Percentiles rank a stretch among this genome's conserved stretches.
Conservation (phyloP, 2,888 invertebrate species). For the Lithophane leautieri region DNA sequence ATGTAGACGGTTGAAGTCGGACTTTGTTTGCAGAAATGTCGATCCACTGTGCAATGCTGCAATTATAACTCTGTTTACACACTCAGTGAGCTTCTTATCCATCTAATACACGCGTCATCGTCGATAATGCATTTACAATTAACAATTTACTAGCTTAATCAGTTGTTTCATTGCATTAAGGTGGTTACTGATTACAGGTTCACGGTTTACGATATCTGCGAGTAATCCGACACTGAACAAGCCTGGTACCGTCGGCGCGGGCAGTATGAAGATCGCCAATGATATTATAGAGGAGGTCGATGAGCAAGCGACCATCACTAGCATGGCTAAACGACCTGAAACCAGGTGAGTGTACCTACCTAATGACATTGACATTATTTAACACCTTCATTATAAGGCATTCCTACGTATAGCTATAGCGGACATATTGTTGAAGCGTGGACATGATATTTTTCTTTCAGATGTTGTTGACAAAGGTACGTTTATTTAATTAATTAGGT, state of each 20-base stretch:
- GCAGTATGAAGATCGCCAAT: slow-evolving; percentile 92
- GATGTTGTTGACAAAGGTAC: neutral
- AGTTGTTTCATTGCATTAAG: slow-evolving; percentile 31
- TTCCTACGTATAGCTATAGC: neutral
- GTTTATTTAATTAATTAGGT: neutral
- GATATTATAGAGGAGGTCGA: slow-evolving; percentile 95
- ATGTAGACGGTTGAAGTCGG: neutral
- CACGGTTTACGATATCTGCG: slow-evolving; percentile 84
- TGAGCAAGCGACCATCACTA: slow-evolving; percentile 95
- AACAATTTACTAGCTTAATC: slow-evolving; percentile 38
- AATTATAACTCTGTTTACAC: slow-evolving; percentile 2
- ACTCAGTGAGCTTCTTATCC: slow-evolving; percentile 30
- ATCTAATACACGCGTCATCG: slow-evolving; percentile 33
- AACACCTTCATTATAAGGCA: neutral
- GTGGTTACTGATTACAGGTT: slow-evolving; percentile 71
- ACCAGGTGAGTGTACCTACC: slow-evolving; percentile 76
- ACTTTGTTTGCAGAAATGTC: slow-evolving; percentile 19
- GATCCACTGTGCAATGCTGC: slow-evolving; percentile 1
- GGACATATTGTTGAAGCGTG: neutral
- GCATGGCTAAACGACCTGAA: slow-evolving; percentile 91
- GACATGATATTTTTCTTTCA: neutral
- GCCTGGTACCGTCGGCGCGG: slow-evolving; percentile 81
- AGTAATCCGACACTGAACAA: slow-evolving; percentile 86
- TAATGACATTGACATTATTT: slow-evolving; percentile 7
- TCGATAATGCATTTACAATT: slow-evolving; percentile 31